These are phyloP conservation scores for Drosophila colorata DNA, from an alignment of 2,888 invertebrate genomes.

Conservation along the genomic window DNA sequence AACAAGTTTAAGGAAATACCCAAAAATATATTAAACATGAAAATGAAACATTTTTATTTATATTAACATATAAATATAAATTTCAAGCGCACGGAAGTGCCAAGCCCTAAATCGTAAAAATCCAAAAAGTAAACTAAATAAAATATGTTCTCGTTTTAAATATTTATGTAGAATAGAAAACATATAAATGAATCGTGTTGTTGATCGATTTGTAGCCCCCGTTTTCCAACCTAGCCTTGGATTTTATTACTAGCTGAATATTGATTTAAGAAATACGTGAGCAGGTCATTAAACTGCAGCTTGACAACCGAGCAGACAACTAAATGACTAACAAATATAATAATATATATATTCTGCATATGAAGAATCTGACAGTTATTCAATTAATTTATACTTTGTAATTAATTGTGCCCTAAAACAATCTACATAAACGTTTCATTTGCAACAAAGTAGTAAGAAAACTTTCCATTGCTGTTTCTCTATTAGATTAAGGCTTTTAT, in stretches of 20 bases:
- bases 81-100: neutral
- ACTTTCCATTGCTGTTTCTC: conserved; percentile 1
- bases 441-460: conserved; percentile 9
- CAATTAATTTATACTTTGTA: neutral
- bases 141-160: too few relatives aligned
- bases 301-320: conserved; percentile 8
- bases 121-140: neutral
- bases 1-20: neutral
- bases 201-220: too few relatives aligned
- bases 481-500: neutral
- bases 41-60: too few relatives aligned
- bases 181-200: too few relatives aligned
- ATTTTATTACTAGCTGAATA: neutral
- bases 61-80: neutral
- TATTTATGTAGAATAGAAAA: too few relatives aligned
- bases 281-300: conserved; percentile 38
- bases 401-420: conserved; percentile 3
- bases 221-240: neutral
- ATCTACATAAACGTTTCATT: conserved; percentile 5
- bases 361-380: neutral
- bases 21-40: neutral
- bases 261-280: neutral
- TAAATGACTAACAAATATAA: neutral
- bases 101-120: neutral
- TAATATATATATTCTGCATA: neutral